Base-by-base conservation (phyloP, 1,140 invertebrate species). In the Drosophila kikkawai region DNA sequence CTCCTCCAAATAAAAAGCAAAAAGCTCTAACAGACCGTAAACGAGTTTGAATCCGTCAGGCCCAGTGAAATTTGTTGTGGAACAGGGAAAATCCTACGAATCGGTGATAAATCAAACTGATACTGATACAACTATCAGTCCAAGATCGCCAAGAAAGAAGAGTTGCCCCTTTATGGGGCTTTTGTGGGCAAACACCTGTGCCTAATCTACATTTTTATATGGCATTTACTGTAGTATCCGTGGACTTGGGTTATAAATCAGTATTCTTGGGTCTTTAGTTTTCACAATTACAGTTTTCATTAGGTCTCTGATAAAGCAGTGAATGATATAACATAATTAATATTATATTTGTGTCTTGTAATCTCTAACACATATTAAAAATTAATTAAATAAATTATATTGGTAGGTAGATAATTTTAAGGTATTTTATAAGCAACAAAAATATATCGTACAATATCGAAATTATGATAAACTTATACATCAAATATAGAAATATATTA, bases 61-160 rank as follows among this genome's bases (percentile, higher is more conserved):
- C 4, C 15, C 29, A 26, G 63, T 65, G 63, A 65, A 65, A 65
- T 44, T 65, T 34, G 39, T 63, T 34, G 58, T 63, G 29, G 39
- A 2, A 32, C 63, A 61, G 63, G 63, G 32, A 66, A 66, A 66
- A 66, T 63, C 63, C 63, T 66, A 63, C 42, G 63, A n/a, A 64
- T 63, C 39, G 39, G 29, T 32, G 39, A 66, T 66, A 66, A 66
- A 63, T 66, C 19, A 63, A 44, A 22, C 57, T 66, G 39, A 66
- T 66, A 63, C 58, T 29, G 26, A 29, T 6, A 29, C 57, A 44
- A 34, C n/a, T 66, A 63, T 63, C 39, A 36, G 29, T 36, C 9
- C 19, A 34, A 66, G 57, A 66, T 65, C 63, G 26, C 6, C 5
- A 29, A 29, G 26, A 29, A 29, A 29, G 5, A n/a, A n/a, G 26